phyloP scores from a whole-genome alignment of 2,888 invertebrate species.

The Erebia epiphron region DNA sequence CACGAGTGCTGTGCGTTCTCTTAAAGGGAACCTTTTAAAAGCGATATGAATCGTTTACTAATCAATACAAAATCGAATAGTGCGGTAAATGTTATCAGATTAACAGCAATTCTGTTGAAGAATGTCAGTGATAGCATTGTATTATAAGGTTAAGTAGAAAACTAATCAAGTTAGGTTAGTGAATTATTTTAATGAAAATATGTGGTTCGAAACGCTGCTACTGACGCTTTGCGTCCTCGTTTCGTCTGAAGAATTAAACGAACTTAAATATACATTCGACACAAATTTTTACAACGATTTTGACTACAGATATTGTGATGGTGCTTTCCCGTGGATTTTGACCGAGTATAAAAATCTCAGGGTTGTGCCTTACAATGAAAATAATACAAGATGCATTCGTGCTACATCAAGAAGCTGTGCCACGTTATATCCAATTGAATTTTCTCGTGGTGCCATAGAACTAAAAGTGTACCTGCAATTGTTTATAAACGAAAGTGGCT shows the following conservation, averaged over 20 bases:
- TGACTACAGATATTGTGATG: conserved; percentile 24
- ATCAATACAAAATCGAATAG: neutral
- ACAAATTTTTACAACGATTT: conserved; percentile 10
- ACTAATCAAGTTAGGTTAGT: neutral
- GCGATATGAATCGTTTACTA: conserved; percentile 4
- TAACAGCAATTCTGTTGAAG: neutral
- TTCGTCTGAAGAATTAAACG: neutral
- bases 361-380: neutral
- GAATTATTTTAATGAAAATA: conserved; percentile 6
- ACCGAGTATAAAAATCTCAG: conserved; percentile 17
- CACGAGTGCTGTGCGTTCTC: no score
- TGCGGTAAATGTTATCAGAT: neutral
- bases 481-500: conserved; percentile 39
- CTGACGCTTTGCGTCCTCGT: conserved; percentile 3
- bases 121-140: conserved; percentile 5
- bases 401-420: conserved; percentile 44
- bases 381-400: conserved; percentile 38
- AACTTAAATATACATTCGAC: neutral
- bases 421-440: conserved; percentile 43
- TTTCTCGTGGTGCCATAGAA: conserved; percentile 42
- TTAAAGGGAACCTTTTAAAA: no score
- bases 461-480: conserved; percentile 42
- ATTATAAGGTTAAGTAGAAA: neutral
- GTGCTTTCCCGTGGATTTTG: conserved; percentile 17
- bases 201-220: neutral